A percentile compares a stretch with the other conserved stretches of the same genome.
These are phyloP conservation scores for Eidolon helvum DNA, from an alignment of 2,113 vertebrate genomes.

Conservation along the genomic window DNA sequence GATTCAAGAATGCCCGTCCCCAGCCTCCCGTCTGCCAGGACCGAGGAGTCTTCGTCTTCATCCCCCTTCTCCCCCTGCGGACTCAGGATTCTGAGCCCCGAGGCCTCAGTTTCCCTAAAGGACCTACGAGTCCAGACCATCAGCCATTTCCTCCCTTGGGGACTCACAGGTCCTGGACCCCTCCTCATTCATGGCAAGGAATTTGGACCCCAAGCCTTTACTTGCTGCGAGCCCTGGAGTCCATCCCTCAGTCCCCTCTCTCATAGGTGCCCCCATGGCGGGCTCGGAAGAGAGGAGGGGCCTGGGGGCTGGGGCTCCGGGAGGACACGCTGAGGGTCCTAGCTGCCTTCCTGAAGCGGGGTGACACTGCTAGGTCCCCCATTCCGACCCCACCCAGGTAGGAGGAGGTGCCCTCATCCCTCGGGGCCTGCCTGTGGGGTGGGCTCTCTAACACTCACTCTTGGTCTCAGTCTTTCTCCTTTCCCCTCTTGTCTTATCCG, in stretches of 20 bases:
- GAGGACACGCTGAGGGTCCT: slow-evolving; percentile 78
- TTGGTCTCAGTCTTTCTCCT: neutral
- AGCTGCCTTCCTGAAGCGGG: slow-evolving; percentile 75
- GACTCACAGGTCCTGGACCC: neutral
- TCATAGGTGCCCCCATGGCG: slow-evolving; percentile 68
- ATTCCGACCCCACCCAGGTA: slow-evolving; percentile 63
- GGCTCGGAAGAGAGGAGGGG: slow-evolving; percentile 62
- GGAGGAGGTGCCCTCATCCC: neutral
- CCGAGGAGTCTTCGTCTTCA: neutral
- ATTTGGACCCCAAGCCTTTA: neutral
- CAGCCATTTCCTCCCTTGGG: neutral
- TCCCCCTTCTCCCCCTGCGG: neutral
- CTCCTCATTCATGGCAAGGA: neutral
- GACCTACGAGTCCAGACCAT: neutral
- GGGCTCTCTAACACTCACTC: neutral
- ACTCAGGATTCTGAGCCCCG: neutral
- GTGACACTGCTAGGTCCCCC: slow-evolving; percentile 59
- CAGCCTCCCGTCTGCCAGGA: neutral
- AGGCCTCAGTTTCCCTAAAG: neutral
- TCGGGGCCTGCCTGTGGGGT: neutral
- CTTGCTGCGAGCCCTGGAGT: neutral
- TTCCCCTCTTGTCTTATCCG: neutral
- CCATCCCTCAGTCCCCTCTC: neutral
- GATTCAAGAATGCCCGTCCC: neutral
- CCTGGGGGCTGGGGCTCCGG: slow-evolving; percentile 48